Conservation (phyloP, 2,797 vertebrate genomes). For the Semotilus atromaculatus region DNA sequence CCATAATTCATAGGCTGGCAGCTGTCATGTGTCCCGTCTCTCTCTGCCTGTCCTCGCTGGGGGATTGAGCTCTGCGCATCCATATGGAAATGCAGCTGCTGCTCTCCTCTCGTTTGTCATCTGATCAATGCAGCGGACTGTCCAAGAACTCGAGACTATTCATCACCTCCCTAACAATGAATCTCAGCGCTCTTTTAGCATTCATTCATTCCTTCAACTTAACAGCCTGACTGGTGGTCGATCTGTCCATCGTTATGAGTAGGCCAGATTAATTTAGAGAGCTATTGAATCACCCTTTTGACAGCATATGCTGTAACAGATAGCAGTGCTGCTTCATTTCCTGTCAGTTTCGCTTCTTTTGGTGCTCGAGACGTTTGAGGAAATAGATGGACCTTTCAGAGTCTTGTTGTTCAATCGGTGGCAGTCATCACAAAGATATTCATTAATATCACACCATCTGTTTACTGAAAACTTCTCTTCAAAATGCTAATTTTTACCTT, state of each 20-base stretch:
- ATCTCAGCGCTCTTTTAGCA: conserved; percentile 31
- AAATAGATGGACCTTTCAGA: conserved; percentile 4
- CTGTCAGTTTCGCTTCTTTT: neutral
- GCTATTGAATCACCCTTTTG: conserved; percentile 22
- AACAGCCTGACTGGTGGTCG: conserved; percentile 8
- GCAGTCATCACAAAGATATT: neutral
- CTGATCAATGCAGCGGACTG: conserved; percentile 55
- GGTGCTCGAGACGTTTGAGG: neutral
- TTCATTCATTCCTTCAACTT: conserved; percentile 22
- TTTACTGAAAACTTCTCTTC: neutral
- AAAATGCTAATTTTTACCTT: neutral
- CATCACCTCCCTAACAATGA: conserved; percentile 50
- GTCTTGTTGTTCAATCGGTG: neutral
- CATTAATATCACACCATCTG: neutral
- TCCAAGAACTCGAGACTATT: conserved; percentile 49
- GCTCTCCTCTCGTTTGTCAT: conserved; percentile 53
- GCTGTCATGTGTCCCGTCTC: conserved; percentile 51
- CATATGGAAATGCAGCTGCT: conserved; percentile 62
- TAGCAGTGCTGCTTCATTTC: conserved; percentile 6
- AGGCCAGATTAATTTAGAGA: conserved; percentile 30
- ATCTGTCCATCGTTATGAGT: conserved; percentile 21
- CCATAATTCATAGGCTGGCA: conserved; percentile 48
- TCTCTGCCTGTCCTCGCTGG: conserved; percentile 41
- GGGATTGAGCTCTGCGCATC: conserved; percentile 49
- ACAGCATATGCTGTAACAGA: conserved; percentile 3